Base-by-base conservation (phyloP, 2,113 vertebrate genomes). In the Mystacornis crossleyi region DNA sequence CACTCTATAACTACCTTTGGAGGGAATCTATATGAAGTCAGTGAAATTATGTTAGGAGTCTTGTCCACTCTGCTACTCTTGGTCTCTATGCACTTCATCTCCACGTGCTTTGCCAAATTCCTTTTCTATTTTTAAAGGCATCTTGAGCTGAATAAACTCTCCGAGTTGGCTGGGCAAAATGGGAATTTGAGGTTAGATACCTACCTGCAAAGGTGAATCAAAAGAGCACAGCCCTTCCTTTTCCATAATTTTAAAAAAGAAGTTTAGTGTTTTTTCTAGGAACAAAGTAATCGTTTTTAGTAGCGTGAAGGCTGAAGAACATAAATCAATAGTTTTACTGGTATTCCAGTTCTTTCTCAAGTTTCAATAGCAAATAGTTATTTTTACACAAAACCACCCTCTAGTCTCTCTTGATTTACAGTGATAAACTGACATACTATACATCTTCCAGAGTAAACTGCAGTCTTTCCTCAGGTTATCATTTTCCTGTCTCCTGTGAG, bases 381-480 rank as follows among this genome's bases (percentile, higher is more conserved):
- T 77, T 94, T 95, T 90, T 92, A 88, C 71, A 90, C 73, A 67
- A 88, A 93, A 60, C 5, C 21, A 66, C 75, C 55, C 72, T 78
- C 47, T 90, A 71, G 55, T 71, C 43, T 90, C 9, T 66, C 55
- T 94, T 83, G 88, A 95, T 92, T 92, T 94, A 95, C 85, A 57
- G 28, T 74, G 75, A 90, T 83, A 94, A 94, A 71, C 43, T 86
- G 71, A 50, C 75, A 90, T 55, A 74, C 71, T 45, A 78, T 94
- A 74, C 11, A 83, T 93, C 62, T 96, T 93, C 33, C 28, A 89
- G 29, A 90, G 31, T 64, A 86, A 93, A 94, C 40, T 74, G 25
- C 24, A 90, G 38, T 83, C 36, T 94, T 94, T 81, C 82, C 79
- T 90, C 67, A 67, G 80, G 85, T 95, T 90, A 94, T 96, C 50